Conservation (phyloP, 2,797 vertebrate species). For the Moxostoma hubbsi region DNA sequence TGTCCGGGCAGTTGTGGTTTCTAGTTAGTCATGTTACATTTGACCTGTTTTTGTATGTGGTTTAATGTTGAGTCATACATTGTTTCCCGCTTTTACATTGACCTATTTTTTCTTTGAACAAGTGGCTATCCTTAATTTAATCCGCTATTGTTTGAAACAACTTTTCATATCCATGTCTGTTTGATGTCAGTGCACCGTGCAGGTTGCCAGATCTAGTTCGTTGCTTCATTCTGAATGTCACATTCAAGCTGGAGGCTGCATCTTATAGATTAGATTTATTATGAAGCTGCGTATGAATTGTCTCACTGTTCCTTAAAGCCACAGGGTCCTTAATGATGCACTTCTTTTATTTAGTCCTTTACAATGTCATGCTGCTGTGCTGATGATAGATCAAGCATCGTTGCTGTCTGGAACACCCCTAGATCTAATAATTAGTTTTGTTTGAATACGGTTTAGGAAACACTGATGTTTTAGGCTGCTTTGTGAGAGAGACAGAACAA, state of each 20-base stretch:
- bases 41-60: conserved; percentile 41
- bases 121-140: background rate
- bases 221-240: background rate
- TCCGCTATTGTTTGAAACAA: background rate
- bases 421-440: conserved; percentile 18
- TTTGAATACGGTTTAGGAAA: conserved; percentile 30
- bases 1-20: conserved; percentile 24
- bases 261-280: background rate
- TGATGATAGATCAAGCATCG: conserved; percentile 46
- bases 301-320: background rate
- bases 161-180: background rate
- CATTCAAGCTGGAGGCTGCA: background rate
- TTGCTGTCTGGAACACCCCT: conserved; percentile 25
- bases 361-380: background rate
- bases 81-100: conserved; percentile 8
- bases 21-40: conserved; percentile 1
- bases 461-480: conserved; percentile 14
- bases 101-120: background rate
- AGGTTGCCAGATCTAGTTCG: background rate
- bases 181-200: background rate
- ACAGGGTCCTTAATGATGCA: background rate
- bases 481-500: conserved; percentile 30
- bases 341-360: conserved; percentile 7
- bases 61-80: conserved; percentile 37
- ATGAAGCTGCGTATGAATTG: background rate